Base-by-base conservation (phyloP, 2,888 invertebrate species). In the Petrolisthes cinctipes region DNA sequence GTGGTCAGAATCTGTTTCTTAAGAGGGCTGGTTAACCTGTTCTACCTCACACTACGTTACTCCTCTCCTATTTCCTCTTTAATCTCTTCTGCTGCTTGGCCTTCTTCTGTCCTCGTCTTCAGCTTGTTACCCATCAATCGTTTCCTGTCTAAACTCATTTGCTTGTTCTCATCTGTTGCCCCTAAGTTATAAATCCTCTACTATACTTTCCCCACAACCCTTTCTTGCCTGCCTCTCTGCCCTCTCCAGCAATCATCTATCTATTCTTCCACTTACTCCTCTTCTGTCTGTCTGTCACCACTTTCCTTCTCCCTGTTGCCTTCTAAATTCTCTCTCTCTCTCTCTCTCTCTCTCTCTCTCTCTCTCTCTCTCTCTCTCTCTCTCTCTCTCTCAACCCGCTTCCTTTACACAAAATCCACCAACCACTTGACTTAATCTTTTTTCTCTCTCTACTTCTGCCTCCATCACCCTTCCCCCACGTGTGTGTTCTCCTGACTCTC, bases 341-440 rank as follows among this genome's bases (percentile, higher is more conserved):
- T 51, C 78, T 78, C 78, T 78, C 78, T 78, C 78, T 78, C 78
- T 78, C 78, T 53, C 53, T 78, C 78, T 78, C 78, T 78, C 78
- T 78, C 78, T 78, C 78, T 78, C 78, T 78, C 78, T 78, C 78
- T 78, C 78, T 78, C 78, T 78, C 78, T 78, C 78, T 78, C 78
- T 78, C 78, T 78, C 78, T 78, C 78, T 78, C 78, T 78, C 78
- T 78, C 78, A 17, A 5, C 20, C 78, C 37, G 37, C 7, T 51
- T 53, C n/a, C 7, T 51, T 20, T 75, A 9, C n/a, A 9, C 20
- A 6, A 6, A 6, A 6, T 20, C 20, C 20, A 6, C 20, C 20
- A 6, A 9, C n/a, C 75, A 14, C 75, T 20, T 20, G 6, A 6
- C 20, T 20, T 20, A 6, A 6, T 20, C 20, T 20, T 20, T 7